Base-by-base conservation (phyloP, 2,113 vertebrate species). In the Dolichallabes microphthalmus region DNA sequence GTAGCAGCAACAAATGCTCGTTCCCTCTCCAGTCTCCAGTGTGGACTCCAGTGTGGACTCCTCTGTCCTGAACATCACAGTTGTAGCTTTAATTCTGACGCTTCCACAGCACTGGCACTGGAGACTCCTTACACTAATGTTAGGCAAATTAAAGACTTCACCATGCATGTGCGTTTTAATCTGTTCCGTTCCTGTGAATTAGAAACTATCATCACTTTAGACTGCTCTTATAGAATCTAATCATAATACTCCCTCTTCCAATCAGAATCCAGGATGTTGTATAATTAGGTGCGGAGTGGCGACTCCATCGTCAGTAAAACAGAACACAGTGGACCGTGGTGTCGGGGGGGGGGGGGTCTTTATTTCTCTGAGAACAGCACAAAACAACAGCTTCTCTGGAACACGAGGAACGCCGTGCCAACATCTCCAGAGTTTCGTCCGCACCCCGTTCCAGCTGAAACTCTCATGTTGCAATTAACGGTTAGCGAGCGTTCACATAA, bases 401-500 rank as follows among this genome's bases (percentile, higher is more conserved):
- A 73, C 20, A 11, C 2, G 20, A 52, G 25, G 57, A 45, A 66
- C 39, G 25, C 76, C 6, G 61, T 39, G 77, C 52, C 45, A 66
- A 11, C 80, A 55, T 80, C 84, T 80, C 27, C 77, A 66, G 7
- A 45, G 76, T 30, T 71, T 52, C 71, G 58, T 53, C 32, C 52
- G 13, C 8, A 25, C 45, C 19, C 52, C 25, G 58, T 77, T 53
- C 63, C 64, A 50, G 75, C 27, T 30, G 55, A 63, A 53, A 13
- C 74, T 63, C 39, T 88, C 17, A 27, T 68, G 75, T 82, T 55
- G 82, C 84, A 80, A 73, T 84, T 60, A 74, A 82, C 27, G 32
- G 63, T 14, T 69, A 80, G 87, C 64, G 61, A 45, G 78, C 53
- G 55, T 79, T 86, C 87, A 85, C 58, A 80, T 85, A 88, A 90